These are phyloP conservation scores for Acanthosepion pharaonis DNA, from an alignment of 2,888 invertebrate species.

Conservation along the genomic window DNA sequence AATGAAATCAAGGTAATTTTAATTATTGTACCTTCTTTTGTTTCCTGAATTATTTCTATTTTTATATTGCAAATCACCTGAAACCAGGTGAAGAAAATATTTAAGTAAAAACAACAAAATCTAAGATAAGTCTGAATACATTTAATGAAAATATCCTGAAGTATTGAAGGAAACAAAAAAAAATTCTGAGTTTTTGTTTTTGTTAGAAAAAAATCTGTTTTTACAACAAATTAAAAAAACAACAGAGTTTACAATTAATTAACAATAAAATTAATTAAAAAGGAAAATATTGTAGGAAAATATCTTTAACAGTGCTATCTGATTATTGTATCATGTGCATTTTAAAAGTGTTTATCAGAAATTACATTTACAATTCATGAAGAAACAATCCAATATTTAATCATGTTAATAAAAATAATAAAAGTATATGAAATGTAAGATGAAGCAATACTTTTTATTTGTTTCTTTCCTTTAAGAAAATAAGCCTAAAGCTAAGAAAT, in stretches of 20 bases:
- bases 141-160: too few relatives aligned
- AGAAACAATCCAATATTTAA: background rate
- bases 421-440: background rate
- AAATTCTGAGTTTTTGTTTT: too few relatives aligned
- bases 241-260: background rate
- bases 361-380: background rate
- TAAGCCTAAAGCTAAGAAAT: background rate
- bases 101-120: too few relatives aligned
- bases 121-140: too few relatives aligned
- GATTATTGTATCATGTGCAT: background rate
- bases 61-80: too few relatives aligned
- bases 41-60: too few relatives aligned
- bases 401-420: background rate
- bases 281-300: background rate
- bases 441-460: background rate
- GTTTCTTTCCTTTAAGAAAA: background rate
- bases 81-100: too few relatives aligned
- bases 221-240: background rate
- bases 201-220: background rate
- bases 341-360: slow-evolving; percentile 24
- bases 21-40: too few relatives aligned
- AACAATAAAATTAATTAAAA: background rate
- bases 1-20: too few relatives aligned
- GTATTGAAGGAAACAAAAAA: too few relatives aligned
- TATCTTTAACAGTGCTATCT: background rate